These are phyloP conservation scores for Drosophila arawakana DNA, from an alignment of 1,140 invertebrate species.

Conservation along the genomic window DNA sequence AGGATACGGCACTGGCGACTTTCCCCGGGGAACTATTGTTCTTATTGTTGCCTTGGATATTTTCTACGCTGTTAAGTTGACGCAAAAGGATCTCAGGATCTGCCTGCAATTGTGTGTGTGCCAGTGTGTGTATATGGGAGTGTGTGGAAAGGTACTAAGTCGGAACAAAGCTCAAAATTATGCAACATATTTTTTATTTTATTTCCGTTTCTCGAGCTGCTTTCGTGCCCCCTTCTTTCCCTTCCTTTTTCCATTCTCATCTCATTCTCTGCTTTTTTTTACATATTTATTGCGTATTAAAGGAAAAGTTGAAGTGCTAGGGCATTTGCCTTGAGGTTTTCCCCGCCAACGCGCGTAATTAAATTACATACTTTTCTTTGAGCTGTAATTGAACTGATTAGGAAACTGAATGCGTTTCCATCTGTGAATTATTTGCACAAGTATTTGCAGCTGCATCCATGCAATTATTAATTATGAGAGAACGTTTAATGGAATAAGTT, in stretches of 20 bases:
- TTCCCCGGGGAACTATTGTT: constrained; percentile 80
- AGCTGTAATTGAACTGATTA: constrained; percentile 44
- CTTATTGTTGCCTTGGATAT: constrained; percentile 83
- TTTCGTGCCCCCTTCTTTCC: constrained; percentile 9
- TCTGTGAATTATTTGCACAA: constrained; percentile 14
- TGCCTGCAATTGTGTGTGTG: constrained; percentile 44
- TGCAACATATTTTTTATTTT: constrained; percentile 83
- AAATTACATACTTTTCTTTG: constrained; percentile 47
- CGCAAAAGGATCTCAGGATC: constrained; percentile 79
- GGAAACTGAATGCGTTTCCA: constrained; percentile 29
- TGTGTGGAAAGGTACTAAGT: constrained; percentile 78
- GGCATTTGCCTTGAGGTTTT: constrained; percentile 40
- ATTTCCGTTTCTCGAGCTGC: constrained; percentile 51
- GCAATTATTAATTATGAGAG: not conserved
- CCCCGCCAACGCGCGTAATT: constrained; percentile 39
- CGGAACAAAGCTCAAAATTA: constrained; percentile 82
- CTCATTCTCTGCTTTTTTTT: constrained; percentile 10
- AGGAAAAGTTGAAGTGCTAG: constrained; percentile 34
- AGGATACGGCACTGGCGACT: constrained; percentile 50
- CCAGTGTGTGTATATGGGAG: constrained; percentile 17
- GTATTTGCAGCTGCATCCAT: constrained; percentile 8
- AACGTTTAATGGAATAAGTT: not conserved
- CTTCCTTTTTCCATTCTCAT: not conserved
- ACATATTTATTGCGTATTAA: constrained; percentile 49
- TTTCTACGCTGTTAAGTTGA: constrained; percentile 82